Base-by-base conservation (phyloP, 2,113 vertebrate species). In the Lepus americanus region DNA sequence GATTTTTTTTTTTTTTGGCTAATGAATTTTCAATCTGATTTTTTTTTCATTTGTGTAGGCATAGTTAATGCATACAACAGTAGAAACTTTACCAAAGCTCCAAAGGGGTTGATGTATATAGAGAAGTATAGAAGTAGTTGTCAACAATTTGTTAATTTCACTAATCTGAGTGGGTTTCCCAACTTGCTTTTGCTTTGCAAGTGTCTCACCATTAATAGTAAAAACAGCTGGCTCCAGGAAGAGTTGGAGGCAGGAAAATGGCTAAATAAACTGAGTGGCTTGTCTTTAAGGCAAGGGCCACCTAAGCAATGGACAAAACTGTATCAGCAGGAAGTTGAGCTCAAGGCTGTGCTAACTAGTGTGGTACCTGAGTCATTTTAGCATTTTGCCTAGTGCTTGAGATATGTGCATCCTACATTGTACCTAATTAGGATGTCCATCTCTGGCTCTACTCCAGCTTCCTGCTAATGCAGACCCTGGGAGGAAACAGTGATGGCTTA, bases 131-230 rank as follows among this genome's bases (percentile, higher is more conserved):
- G 61, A 53, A 84, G 27, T 13, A 25, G 5, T 61, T 20, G 36
- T 2, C 11, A 90, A 20, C 12, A 29, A 17, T 72, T 51, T 90
- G 31, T 49, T 61, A 44, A 44, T 76, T 89, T 76, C 44, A 87
- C 10, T 14, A 17, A n/a, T 78, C 19, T 33, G 51, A 80, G 36
- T 23, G 33, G n/a, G 17, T 87, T 95, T 74, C 69, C 39, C 19
- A 53, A 16, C 61, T 92, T 61, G 67, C 23, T 85, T 94, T 72
- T 87, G 82, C 67, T 95, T 88, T 90, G 44, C 29, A 70, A 69
- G 63, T 36, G 64, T 87, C 64, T 93, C 39, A 87, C 6, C 22
- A 3, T 59, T 36, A 25, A 33, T 90, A 85, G 25, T 69, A 85
- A 78, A 85, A 73, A 80, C 55, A 77, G 16, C 44, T 85, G 27